Conservation (phyloP, 2,113 vertebrate species). For the Leucopsar rothschildi region DNA sequence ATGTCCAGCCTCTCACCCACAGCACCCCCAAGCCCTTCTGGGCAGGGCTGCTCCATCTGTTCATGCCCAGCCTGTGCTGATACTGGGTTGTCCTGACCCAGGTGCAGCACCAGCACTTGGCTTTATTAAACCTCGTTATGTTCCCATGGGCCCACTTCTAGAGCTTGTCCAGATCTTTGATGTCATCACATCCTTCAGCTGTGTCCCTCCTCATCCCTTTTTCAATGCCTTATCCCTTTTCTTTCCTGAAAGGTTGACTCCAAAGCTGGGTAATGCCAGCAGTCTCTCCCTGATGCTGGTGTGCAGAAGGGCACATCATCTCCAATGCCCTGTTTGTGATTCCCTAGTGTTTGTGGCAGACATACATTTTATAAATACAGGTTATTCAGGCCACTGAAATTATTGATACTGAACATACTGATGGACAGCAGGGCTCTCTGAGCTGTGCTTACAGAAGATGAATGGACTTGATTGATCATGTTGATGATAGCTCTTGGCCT, state of each 20-base stretch:
- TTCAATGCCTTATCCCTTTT: background rate
- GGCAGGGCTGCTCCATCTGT: background rate
- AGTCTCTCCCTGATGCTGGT: fast-evolving
- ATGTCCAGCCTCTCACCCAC: background rate
- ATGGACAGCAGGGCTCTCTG: background rate
- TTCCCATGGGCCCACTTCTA: background rate
- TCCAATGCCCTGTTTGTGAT: background rate
- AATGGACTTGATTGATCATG: background rate
- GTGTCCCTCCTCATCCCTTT: background rate
- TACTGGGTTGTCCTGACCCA: fast-evolving
- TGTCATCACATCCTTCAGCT: background rate
- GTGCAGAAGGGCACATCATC: background rate
- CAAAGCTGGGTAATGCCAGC: background rate
- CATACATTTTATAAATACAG: background rate
- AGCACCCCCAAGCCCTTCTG: background rate
- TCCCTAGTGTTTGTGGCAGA: background rate
- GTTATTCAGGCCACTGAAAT: background rate
- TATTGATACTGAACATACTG: background rate
- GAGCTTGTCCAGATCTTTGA: background rate
- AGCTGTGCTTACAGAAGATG: background rate
- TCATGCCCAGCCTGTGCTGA: background rate
- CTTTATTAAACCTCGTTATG: fast-evolving
- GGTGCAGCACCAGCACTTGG: background rate
- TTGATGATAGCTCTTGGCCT: background rate
- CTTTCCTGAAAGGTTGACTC: background rate